A percentile compares a stretch with the other conserved stretches of the same genome.
Conservation (phyloP, 2,888 invertebrate species). For the Sepiola atlantica region DNA sequence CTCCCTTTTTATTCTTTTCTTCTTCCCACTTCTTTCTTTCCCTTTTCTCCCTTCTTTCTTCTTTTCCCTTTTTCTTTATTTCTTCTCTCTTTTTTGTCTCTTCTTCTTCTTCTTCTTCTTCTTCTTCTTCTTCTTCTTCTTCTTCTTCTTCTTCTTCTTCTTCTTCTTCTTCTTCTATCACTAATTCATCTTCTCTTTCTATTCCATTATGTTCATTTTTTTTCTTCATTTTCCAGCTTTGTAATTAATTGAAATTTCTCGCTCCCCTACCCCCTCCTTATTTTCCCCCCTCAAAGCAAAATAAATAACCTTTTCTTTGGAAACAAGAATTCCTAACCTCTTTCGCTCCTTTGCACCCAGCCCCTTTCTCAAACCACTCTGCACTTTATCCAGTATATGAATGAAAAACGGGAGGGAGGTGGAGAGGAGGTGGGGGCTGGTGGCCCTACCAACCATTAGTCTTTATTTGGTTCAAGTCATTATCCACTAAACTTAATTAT, state of each 20-base stretch:
- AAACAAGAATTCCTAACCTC: not conserved
- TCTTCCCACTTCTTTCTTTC: not conserved
- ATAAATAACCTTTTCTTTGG: not conserved
- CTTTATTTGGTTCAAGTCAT: not conserved
- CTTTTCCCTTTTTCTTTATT: not conserved
- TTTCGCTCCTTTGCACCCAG: not conserved
- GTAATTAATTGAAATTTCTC: not conserved
- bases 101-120: not conserved
- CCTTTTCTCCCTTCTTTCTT: not conserved
- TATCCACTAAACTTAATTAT: conserved; percentile 15
- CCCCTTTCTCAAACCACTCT: not conserved
- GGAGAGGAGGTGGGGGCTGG: not conserved
- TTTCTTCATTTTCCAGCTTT: not conserved
- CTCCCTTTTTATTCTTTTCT: not conserved
- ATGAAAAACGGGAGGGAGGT: not conserved
- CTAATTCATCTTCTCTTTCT: not conserved
- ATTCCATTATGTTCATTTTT: not conserved
- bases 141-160: not conserved
- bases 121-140: too few relatives aligned
- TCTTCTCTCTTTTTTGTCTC: not conserved
- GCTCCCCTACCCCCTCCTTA: not conserved
- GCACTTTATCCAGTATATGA: not conserved
- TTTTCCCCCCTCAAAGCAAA: not conserved
- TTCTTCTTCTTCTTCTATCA: not conserved
- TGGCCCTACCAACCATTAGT: not conserved